These are phyloP conservation scores for Phocoena phocoena DNA, from an alignment of 2,113 vertebrate genomes.

Conservation along the genomic window DNA sequence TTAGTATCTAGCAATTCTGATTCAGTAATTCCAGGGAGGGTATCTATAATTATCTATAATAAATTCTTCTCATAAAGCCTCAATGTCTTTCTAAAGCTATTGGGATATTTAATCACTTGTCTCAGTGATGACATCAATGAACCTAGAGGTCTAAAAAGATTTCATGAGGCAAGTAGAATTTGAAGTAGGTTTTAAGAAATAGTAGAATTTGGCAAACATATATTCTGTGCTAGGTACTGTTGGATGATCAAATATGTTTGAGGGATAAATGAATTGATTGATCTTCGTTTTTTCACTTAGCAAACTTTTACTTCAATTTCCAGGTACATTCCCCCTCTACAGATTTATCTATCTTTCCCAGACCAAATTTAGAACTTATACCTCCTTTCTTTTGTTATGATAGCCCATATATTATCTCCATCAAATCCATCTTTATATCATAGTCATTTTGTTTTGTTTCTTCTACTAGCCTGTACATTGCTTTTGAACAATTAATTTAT, in stretches of 20 bases:
- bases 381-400: neutral
- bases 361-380: neutral
- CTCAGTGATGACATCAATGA: neutral
- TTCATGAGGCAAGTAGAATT: neutral
- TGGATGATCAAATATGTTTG: neutral
- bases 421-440: neutral
- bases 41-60: neutral
- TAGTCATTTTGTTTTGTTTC: slow-evolving; percentile 1
- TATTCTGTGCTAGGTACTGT: neutral
- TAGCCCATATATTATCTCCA: neutral
- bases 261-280: neutral
- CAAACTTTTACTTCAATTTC: neutral
- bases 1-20: neutral
- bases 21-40: neutral
- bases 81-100: neutral
- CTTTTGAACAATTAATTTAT: slow-evolving; percentile 1
- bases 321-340: neutral
- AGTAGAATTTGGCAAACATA: neutral
- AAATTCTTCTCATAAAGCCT: neutral
- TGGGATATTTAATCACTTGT: neutral
- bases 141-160: neutral
- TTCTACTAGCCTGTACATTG: neutral
- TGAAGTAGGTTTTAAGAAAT: slow-evolving; percentile 18
- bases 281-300: neutral
- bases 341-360: neutral